Conservation (phyloP, 1,140 invertebrate species). For the Ganaspis sp. region DNA sequence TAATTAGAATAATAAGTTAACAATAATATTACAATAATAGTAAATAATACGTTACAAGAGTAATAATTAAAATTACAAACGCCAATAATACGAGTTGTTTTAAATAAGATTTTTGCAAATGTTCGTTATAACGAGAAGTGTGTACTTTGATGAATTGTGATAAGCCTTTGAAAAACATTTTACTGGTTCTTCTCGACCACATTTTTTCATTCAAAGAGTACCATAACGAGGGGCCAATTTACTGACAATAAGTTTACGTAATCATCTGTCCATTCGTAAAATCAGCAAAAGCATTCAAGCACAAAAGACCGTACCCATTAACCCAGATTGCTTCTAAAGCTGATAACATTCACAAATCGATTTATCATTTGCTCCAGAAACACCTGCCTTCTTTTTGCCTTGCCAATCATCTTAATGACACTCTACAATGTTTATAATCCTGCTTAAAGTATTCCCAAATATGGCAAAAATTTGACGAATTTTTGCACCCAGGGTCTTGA, state of each 20-base stretch:
- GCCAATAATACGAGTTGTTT: constrained; percentile 1
- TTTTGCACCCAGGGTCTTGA: no score
- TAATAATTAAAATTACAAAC: no score
- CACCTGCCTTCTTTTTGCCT: neutral
- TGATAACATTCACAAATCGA: constrained; percentile 5
- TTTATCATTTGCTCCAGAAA: neutral
- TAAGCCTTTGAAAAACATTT: neutral
- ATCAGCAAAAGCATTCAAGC: neutral
- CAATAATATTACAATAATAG: no score
- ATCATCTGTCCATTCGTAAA: constrained; percentile 4
- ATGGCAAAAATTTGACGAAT: neutral
- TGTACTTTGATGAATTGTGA: constrained; percentile 3
- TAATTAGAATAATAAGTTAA: no score
- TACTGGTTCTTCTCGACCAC: neutral
- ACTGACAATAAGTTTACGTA: constrained; percentile 9
- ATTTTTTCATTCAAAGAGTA: constrained; percentile 1
- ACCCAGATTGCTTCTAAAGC: constrained; percentile 9
- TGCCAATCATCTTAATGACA: constrained; percentile 9
- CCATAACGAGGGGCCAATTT: constrained; percentile 7
- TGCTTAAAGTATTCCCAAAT: neutral
- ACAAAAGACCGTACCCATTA: neutral
- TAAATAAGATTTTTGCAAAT: neutral
- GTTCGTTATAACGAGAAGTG: neutral
- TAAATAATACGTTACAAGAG: no score
- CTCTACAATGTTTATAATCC: neutral